These are phyloP conservation scores for Catajapyx aquilonaris DNA, from an alignment of 1,140 invertebrate species.

Conservation along the genomic window DNA sequence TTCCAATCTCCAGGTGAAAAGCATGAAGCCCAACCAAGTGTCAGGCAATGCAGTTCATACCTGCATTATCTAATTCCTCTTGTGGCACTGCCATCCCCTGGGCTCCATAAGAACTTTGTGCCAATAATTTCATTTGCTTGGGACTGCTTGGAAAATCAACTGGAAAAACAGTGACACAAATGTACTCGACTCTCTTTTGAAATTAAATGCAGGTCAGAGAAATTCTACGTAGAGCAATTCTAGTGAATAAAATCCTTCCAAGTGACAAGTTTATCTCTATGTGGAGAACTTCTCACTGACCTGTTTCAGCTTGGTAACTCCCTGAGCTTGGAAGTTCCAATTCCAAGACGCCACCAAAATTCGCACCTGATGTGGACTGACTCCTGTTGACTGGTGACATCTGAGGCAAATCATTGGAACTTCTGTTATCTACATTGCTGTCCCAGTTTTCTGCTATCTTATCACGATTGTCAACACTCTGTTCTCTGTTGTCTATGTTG, in stretches of 20 bases:
- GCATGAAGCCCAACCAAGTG: too few species aligned
- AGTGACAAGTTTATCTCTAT: too few species aligned
- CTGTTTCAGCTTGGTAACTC: constrained; percentile 6
- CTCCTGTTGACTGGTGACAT: neutral
- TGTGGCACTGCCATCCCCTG: constrained; percentile 2
- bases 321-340: constrained; percentile 4
- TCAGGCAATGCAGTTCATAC: too few species aligned
- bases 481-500: neutral
- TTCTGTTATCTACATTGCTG: neutral
- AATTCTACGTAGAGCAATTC: too few species aligned
- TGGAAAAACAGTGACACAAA: constrained; percentile 4
- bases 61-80: constrained; percentile 2
- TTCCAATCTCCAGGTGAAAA: too few species aligned
- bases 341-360: neutral
- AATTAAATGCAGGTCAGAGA: too few species aligned
- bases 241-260: too few species aligned
- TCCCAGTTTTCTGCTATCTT: neutral
- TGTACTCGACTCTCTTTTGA: too few species aligned
- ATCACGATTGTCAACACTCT: neutral
- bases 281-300: constrained; percentile 1
- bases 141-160: constrained; percentile 10
- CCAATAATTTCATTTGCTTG: constrained; percentile 5
- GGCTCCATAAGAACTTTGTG: constrained; percentile 5
- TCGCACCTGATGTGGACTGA: neutral
- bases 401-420: neutral